These are phyloP conservation scores for Mechanitis mazaeus DNA, from an alignment of 2,888 invertebrate genomes.

Conservation along the genomic window DNA sequence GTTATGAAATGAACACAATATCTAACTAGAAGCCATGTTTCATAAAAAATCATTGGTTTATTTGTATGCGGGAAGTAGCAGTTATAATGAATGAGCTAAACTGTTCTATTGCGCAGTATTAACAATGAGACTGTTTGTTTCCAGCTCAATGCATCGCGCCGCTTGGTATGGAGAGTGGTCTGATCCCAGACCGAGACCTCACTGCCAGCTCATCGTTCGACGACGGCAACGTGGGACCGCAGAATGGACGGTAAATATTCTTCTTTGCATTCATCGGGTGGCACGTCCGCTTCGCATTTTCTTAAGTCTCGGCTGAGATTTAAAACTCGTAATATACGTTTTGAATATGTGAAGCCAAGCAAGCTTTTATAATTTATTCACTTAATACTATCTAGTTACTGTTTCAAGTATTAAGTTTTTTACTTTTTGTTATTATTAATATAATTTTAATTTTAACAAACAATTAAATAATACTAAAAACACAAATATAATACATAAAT, in stretches of 20 bases:
- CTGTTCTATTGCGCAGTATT: background rate
- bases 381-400: no score
- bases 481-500: no score
- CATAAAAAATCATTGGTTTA: no score
- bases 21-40: background rate
- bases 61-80: background rate
- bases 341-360: slow-evolving; percentile 12
- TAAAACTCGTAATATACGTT: slow-evolving; percentile 14
- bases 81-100: background rate
- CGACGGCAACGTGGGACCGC: slow-evolving; percentile 89
- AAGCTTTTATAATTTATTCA: no score
- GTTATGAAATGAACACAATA: background rate
- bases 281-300: slow-evolving; percentile 22
- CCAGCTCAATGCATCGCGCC: slow-evolving; percentile 88
- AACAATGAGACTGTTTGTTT: slow-evolving; percentile 40
- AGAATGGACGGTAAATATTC: slow-evolving; percentile 83
- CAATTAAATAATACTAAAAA: no score
- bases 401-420: no score
- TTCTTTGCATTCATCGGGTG: slow-evolving; percentile 25
- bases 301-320: slow-evolving; percentile 16
- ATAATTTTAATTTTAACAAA: no score
- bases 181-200: slow-evolving; percentile 87
- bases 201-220: slow-evolving; percentile 91
- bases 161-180: slow-evolving; percentile 90
- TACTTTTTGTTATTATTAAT: no score